Evolutionary conservation across 2,888 invertebrate genomes (phyloP), one percentile per base, ranked within the genome.

Genomic region (Labia minor): DNA sequence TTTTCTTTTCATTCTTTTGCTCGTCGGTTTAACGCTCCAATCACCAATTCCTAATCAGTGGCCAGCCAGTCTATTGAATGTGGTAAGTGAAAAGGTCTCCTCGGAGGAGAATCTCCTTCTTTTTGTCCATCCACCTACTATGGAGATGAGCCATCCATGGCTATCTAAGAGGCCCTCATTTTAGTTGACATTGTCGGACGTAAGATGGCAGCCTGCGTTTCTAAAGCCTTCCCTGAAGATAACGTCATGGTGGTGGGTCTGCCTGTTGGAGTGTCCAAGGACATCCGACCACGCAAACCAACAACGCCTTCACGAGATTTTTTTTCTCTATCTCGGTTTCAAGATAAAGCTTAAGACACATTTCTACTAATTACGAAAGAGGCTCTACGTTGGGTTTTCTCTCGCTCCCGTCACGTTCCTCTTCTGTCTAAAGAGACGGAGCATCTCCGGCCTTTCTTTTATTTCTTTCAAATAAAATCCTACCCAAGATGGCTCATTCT

Each of bases 261-360:
- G 33, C 33, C 6, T 33, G 11, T 33, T 33, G 6, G 33, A 8
- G 16, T 49, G 49, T 14, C 49, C 49, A 49, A 49, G 49, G 49
- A 49, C 49, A 49, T 10, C 49, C 49, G 49, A 49, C 49, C 49
- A 49, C 49, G 49, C 49, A 49, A 49, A 49, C 49, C 49, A 49
- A 33, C 33, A 33, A 49, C 49, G 49, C 49, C 49, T 49, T 49
- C 49, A 8, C 49, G 49, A 49, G 49, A 49, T 49, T 49, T 14
- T n/a, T n/a, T n/a, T n/a, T n/a, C 6, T n/a, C 49, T 49, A 49
- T 49, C 49, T 49, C 49, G 49, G 49, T 49, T 49, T 49, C 16
- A 3, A 49, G 49, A 49, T 49, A 49, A 49, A n/a, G 49, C 49
- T 49, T 49, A 49, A 49, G 49, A 49, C 49, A 26, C n/a, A n/a